Evolutionary conservation across 2,888 invertebrate genomes (phyloP).

Genomic region (Dynastes grantii): DNA sequence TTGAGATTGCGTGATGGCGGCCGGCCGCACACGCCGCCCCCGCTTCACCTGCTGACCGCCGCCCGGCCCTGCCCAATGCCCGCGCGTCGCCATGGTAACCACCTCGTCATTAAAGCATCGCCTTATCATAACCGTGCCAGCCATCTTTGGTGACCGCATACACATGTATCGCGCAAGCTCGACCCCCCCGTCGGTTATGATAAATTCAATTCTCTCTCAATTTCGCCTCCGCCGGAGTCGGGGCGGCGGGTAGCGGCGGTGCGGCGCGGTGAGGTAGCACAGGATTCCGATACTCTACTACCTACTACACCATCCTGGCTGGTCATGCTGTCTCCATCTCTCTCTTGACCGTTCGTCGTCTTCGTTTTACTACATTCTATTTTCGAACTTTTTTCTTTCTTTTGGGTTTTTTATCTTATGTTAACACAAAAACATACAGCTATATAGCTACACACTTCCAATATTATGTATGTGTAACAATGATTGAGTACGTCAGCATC

Average conservation of each 20-base stretch:
- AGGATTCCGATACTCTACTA: too few relatives aligned
- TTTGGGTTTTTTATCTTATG: too few relatives aligned
- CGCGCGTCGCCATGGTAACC: slow-evolving; percentile 72
- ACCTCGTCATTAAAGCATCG: slow-evolving; percentile 74
- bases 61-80: slow-evolving; percentile 72
- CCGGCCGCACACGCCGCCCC: slow-evolving; percentile 64
- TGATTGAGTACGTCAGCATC: too few relatives aligned
- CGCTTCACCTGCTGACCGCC: slow-evolving; percentile 65
- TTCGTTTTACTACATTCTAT: too few relatives aligned
- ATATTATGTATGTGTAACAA: too few relatives aligned
- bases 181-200: slow-evolving; percentile 59
- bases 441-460: too few relatives aligned
- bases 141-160: slow-evolving; percentile 70
- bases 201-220: slow-evolving; percentile 61
- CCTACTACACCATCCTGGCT: too few relatives aligned
- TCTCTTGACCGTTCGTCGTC: too few relatives aligned
- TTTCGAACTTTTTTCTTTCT: too few relatives aligned
- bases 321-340: too few relatives aligned
- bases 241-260: not conserved
- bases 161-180: slow-evolving; percentile 59
- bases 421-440: too few relatives aligned
- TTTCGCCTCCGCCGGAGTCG: slow-evolving; percentile 17
- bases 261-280: slow-evolving; percentile 10
- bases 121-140: slow-evolving; percentile 74
- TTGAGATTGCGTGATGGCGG: slow-evolving; percentile 71